Evolutionary conservation across 2,113 vertebrate species (phyloP), one percentile per base, ranked within the genome.

Genomic region (Hemiscyllium ocellatum): DNA sequence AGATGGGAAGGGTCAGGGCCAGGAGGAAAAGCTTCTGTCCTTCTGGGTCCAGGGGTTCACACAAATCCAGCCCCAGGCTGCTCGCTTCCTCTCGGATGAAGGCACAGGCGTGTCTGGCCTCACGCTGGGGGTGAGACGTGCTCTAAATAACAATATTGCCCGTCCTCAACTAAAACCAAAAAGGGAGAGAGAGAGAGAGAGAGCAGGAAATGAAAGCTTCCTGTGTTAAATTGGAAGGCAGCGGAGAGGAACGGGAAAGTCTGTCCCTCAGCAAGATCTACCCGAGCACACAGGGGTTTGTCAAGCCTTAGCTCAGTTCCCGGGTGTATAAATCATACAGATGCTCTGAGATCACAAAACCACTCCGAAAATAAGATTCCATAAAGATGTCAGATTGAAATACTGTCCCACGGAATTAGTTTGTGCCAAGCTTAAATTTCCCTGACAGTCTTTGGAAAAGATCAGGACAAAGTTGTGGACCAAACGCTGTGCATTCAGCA

Each of bases 381-480:
- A 66, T 93, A 93, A 93, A 93, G 37, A 65, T 68, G 90, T 93
- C 90, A 93, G 90, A 66, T 66, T 93, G 90, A 93, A 93, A 93
- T 93, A 93, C 56, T 22, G 61, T 93, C 7, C 19, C 90, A 22
- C 90, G 4, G 17, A 93, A 93, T 65, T 65, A 68, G 90, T 93
- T 37, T 68, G 33, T 65, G 90, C 29, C 37, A 61, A 50, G n/a
- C 33, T 93, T 93, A 93, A 93, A 93, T 93, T 93, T 93, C 33
- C 61, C 61, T 93, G 90, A 17, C 90, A 68, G 90, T 68, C 52
- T 87, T 50, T 50, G 85, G 85, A 83, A 42, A 83, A 37, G 80
- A 47, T 83, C 33, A 19, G 83, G 42, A 20, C 6, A 8, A 87
- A 22, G 42, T 24, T 47, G 80, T 37, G n/a, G 37, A 47, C 42